Percentiles rank a stretch among this genome's conserved stretches.
These are phyloP conservation scores for Spisula subtruncata DNA, from an alignment of 2,888 invertebrate genomes.

Conservation along the genomic window DNA sequence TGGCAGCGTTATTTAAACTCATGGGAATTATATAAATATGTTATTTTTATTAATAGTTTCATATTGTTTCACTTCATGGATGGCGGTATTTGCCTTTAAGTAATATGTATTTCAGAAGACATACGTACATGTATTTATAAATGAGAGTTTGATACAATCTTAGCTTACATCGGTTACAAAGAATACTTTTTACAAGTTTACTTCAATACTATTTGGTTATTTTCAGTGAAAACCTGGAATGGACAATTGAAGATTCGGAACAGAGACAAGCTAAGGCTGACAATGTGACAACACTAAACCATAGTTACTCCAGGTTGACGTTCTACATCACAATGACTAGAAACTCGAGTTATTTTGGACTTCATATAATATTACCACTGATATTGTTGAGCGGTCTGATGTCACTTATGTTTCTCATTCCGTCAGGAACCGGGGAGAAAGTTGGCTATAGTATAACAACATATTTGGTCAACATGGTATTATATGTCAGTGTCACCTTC, in stretches of 20 bases:
- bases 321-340: constrained; percentile 53
- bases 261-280: neutral
- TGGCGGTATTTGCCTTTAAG: too few species aligned
- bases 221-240: constrained; percentile 59
- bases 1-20: too few species aligned
- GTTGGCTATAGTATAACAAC: constrained; percentile 45
- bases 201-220: neutral
- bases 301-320: constrained; percentile 52
- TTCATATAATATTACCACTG: constrained; percentile 52
- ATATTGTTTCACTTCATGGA: too few species aligned
- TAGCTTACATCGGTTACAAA: too few species aligned
- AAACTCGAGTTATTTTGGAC: constrained; percentile 40
- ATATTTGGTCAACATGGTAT: constrained; percentile 1
- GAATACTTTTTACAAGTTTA: too few species aligned
- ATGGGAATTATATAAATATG: too few species aligned
- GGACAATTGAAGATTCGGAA: constrained; percentile 34
- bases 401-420: constrained; percentile 60
- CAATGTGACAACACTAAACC: neutral
- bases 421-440: constrained; percentile 63
- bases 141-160: too few species aligned
- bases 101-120: too few species aligned
- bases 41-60: too few species aligned
- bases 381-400: constrained; percentile 58
- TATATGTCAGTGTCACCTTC: constrained; percentile 47
- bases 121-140: too few species aligned